Percentiles rank a stretch among this genome's conserved stretches.
These are phyloP conservation scores for Timandra comae DNA, from an alignment of 2,888 invertebrate genomes.

Conservation along the genomic window DNA sequence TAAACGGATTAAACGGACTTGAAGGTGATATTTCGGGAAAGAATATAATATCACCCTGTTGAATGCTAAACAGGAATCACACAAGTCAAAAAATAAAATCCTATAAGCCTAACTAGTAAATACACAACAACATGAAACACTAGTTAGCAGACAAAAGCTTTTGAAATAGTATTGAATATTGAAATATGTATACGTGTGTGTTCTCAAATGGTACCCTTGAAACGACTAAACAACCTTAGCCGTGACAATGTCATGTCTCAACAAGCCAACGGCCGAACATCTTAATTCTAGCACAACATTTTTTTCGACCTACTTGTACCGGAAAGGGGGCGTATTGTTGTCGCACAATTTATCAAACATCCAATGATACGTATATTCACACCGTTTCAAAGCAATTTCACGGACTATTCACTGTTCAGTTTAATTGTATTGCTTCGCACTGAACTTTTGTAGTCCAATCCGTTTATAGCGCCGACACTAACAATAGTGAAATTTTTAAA, in stretches of 20 bases:
- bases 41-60: too few species aligned
- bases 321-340: conserved; percentile 65
- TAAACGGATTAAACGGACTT: too few species aligned
- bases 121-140: too few species aligned
- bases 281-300: conserved; percentile 16
- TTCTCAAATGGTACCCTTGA: too few species aligned
- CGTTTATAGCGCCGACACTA: conserved; percentile 33
- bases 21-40: too few species aligned
- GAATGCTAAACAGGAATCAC: too few species aligned
- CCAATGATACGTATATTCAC: conserved; percentile 64
- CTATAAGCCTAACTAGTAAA: too few species aligned
- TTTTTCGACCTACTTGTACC: conserved; percentile 24
- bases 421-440: conserved; percentile 53
- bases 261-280: conserved; percentile 28
- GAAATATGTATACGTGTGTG: too few species aligned
- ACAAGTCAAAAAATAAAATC: too few species aligned
- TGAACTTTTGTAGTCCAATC: conserved; percentile 39
- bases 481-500: conserved; percentile 49
- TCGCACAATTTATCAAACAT: conserved; percentile 59
- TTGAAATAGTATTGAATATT: too few species aligned
- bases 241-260: conserved; percentile 27
- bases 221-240: conserved; percentile 30
- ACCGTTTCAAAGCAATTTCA: conserved; percentile 57
- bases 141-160: too few species aligned
- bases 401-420: conserved; percentile 45